Base-by-base conservation (phyloP, 2,888 invertebrate species). In the Trissolcus japonicus region DNA sequence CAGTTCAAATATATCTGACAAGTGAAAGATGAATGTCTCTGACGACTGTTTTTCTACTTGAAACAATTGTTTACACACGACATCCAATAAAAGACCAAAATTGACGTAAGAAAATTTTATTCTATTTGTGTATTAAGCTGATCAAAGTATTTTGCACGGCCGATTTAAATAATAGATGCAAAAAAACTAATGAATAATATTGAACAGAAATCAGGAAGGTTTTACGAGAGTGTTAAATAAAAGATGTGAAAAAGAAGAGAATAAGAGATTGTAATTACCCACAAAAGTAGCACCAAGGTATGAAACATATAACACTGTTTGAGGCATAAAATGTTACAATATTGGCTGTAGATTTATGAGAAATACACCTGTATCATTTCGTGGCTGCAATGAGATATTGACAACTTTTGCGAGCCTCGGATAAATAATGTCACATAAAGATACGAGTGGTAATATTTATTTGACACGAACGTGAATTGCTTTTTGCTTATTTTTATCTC, bases 311-410 rank as follows among this genome's bases (percentile, higher is more conserved):
- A 56, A 41, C 61, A 21, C 40, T 13, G 19, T 51, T 25, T 48
- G 57, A 55, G 55, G 25, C 48, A 63, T 66, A 29, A 55, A 25
- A 60, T 19, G 19, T 55, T 53, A 60, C 63, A 72, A 53, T 48
- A 29, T 59, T 57, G 63, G 57, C 68, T 55, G 41, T 60, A 57
- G 46, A 85, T 85, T 86, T 85, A 84, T 83, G 84, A 82, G 82
- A 85, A 85, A 82, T 35, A 35, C 86, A 85, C 85, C 85, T 85
- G 84, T 85, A 87, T 87, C 88, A 86, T 85, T 87, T 87, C 65
- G 65, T 55, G 46, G 55, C 29, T 16, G 7, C 35, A 43, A 60
- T 53, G 35, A 68, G 60, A 54, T 60, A 59, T 60, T 29, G 60
- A 60, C 68, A 65, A 65, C 65, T 56, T 65, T 56, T 35, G 35